These are phyloP conservation scores for Atopsyche davidsoni DNA, from an alignment of 1,140 invertebrate species.

Conservation along the genomic window DNA sequence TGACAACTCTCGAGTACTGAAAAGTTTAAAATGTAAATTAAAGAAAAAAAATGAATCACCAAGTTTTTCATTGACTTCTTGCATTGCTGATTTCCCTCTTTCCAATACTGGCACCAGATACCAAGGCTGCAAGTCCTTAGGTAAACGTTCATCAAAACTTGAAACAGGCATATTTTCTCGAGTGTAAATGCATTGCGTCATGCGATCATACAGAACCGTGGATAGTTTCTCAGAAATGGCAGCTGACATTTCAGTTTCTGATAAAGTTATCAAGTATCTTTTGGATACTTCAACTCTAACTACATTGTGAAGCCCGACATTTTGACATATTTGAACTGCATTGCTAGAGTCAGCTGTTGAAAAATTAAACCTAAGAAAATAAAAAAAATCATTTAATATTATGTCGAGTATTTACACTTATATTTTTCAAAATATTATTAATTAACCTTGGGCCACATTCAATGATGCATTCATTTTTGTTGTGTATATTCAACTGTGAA, in stretches of 20 bases:
- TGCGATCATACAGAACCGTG: conserved; percentile 68
- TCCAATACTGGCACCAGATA: conserved; percentile 76
- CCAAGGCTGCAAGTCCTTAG: conserved; percentile 63
- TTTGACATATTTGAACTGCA: conserved; percentile 86
- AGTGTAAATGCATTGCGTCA: conserved; percentile 68
- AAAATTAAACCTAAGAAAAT: conserved; percentile 74
- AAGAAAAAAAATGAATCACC: conserved; percentile 48
- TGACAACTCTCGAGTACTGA: neutral
- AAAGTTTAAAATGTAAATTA: neutral
- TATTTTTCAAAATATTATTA: conserved; percentile 7
- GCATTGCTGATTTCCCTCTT: conserved; percentile 70
- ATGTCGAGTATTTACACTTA: conserved; percentile 5
- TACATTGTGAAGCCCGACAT: conserved; percentile 68
- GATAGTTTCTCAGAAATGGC: conserved; percentile 50
- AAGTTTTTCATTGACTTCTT: conserved; percentile 76
- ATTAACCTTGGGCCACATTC: conserved; percentile 74
- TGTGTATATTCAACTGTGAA: conserved; percentile 38
- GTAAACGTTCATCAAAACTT: conserved; percentile 63
- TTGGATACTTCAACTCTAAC: conserved; percentile 74
- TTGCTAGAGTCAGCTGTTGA: conserved; percentile 93
- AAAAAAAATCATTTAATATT: conserved; percentile 25
- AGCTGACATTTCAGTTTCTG: conserved; percentile 36
- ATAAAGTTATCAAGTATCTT: conserved; percentile 66
- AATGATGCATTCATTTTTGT: conserved; percentile 49
- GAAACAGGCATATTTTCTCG: conserved; percentile 61